Evolutionary conservation across 1,140 invertebrate species (phyloP).

Genomic region (Samia ricini): DNA sequence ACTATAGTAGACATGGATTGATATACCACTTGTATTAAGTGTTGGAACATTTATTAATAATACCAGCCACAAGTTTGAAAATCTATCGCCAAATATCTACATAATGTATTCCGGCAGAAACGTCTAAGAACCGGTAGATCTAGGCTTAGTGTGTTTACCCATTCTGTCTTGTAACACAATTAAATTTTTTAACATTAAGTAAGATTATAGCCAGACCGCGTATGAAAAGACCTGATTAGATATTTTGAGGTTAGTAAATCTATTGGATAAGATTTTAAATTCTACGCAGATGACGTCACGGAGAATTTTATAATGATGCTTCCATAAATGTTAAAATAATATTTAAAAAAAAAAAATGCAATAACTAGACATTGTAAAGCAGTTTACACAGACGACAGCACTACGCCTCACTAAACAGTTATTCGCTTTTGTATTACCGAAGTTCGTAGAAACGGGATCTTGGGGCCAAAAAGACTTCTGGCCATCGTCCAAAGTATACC

Average conservation of each 20-base stretch:
- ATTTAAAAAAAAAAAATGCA: not conserved
- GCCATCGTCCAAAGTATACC: slow-evolving; percentile 61
- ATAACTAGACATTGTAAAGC: not conserved
- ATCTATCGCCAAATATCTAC: too few relatives aligned
- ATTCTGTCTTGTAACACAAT: too few relatives aligned
- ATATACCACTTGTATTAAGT: too few relatives aligned
- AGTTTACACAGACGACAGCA: not conserved
- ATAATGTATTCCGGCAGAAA: too few relatives aligned
- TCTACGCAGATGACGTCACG: not conserved
- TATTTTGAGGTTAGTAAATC: not conserved
- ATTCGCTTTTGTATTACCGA: slow-evolving; percentile 46
- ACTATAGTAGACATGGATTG: too few relatives aligned
- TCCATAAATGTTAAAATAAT: not conserved
- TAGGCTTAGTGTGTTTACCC: too few relatives aligned
- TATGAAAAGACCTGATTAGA: too few relatives aligned
- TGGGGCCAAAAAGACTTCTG: slow-evolving; percentile 72
- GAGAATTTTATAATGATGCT: not conserved
- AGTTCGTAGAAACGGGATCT: slow-evolving; percentile 64
- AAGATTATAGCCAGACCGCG: too few relatives aligned
- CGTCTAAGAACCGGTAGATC: too few relatives aligned
- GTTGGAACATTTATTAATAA: too few relatives aligned
- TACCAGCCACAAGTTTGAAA: too few relatives aligned
- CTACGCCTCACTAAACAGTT: slow-evolving; percentile 42
- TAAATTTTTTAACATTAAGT: too few relatives aligned
- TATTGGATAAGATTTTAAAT: not conserved